phyloP scores from a whole-genome alignment of 2,888 invertebrate genomes.

The Pelosia muscerda region DNA sequence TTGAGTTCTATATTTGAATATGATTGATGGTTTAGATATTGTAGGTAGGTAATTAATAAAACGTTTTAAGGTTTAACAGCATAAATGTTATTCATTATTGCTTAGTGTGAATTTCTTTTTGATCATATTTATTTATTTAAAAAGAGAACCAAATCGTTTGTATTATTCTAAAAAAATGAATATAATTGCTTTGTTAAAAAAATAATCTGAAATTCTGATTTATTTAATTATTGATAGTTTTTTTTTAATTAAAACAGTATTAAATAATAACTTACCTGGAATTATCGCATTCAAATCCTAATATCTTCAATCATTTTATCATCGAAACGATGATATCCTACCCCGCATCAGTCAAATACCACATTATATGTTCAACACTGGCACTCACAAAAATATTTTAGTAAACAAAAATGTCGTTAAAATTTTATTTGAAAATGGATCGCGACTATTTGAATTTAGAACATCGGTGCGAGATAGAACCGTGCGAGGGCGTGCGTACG shows the following conservation, averaged over 20 bases:
- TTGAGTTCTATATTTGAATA: not conserved
- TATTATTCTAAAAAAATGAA: too few relatives aligned
- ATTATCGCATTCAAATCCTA: conserved; percentile 57
- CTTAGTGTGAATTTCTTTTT: too few relatives aligned
- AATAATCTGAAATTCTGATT: too few relatives aligned
- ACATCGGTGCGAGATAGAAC: conserved; percentile 56
- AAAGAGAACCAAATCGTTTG: too few relatives aligned
- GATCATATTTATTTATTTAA: too few relatives aligned
- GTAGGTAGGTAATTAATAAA: not conserved
- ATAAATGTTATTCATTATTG: too few relatives aligned
- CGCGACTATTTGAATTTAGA: conserved; percentile 54
- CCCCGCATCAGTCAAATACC: conserved; percentile 70
- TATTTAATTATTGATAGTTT: not conserved
- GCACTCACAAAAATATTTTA: conserved; percentile 57
- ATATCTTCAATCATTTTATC: conserved; percentile 68
- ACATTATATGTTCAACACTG: conserved; percentile 66
- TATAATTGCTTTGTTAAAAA: not conserved
- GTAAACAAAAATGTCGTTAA: conserved; percentile 40
- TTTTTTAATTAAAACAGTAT: not conserved
- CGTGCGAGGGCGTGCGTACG: conserved; percentile 61
- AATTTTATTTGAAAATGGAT: conserved; percentile 33
- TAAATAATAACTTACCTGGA: conserved; percentile 60
- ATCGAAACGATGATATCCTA: conserved; percentile 64
- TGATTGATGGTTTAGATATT: conserved; percentile 3
- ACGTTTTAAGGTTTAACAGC: too few relatives aligned